A percentile compares a stretch with the other conserved stretches of the same genome.
These are phyloP conservation scores for Plagodis pulveraria DNA, from an alignment of 2,888 invertebrate species.

Conservation along the genomic window DNA sequence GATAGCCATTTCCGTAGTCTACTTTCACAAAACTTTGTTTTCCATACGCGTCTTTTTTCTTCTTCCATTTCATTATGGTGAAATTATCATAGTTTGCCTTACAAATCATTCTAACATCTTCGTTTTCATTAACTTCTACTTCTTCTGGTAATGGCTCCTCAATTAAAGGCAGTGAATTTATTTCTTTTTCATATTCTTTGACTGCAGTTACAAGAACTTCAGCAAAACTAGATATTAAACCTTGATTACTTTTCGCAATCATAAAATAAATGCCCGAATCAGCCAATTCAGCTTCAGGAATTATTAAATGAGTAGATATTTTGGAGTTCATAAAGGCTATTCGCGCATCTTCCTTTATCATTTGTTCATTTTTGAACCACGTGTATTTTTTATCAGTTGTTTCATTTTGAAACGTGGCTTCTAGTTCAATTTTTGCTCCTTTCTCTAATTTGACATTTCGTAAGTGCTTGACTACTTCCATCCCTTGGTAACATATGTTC, in stretches of 20 bases:
- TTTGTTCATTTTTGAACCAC: slow-evolving; percentile 47
- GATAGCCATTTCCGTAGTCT: slow-evolving; percentile 41
- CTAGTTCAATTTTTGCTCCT: slow-evolving; percentile 39
- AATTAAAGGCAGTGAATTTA: slow-evolving; percentile 32
- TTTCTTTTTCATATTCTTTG: slow-evolving; percentile 18
- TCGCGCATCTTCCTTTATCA: slow-evolving; percentile 32
- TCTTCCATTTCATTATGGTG: no score
- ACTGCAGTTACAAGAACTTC: slow-evolving; percentile 39
- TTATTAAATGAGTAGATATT: slow-evolving; percentile 24
- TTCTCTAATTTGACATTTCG: slow-evolving; percentile 31
- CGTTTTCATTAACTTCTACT: slow-evolving; percentile 38
- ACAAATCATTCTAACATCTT: slow-evolving; percentile 41
- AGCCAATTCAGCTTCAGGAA: slow-evolving; percentile 34
- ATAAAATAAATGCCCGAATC: slow-evolving; percentile 50
- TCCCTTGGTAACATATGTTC: slow-evolving; percentile 1
- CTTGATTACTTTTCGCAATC: slow-evolving; percentile 38
- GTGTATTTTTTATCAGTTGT: slow-evolving; percentile 8
- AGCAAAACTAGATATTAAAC: slow-evolving; percentile 43
- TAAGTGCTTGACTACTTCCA: slow-evolving; percentile 34
- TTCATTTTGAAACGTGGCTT: slow-evolving; percentile 32
- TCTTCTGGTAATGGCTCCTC: slow-evolving; percentile 43
- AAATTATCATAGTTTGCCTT: slow-evolving; percentile 28
- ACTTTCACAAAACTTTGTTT: slow-evolving; percentile 12
- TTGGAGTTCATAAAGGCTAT: slow-evolving; percentile 30
- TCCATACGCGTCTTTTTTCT: no score